phyloP scores from a whole-genome alignment of 2,113 vertebrate genomes.

The Psilopsiagon aurifrons region DNA sequence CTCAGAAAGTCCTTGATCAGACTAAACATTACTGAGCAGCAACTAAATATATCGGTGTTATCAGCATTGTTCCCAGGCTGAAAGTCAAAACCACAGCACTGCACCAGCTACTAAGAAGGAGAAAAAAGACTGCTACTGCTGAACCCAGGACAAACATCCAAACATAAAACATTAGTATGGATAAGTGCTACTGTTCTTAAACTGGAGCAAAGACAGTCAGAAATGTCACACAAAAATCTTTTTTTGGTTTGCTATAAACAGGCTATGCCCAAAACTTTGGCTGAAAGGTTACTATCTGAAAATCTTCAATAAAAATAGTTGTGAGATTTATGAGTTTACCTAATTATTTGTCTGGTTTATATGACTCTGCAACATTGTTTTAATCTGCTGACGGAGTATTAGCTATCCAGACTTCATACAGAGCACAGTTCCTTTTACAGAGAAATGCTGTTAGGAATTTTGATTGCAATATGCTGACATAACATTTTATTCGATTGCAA shows the following conservation, averaged over 20 bases:
- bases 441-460: neutral
- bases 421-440: neutral
- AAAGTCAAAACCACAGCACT: too few species aligned
- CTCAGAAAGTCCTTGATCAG: too few species aligned
- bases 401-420: neutral
- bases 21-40: too few species aligned
- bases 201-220: neutral
- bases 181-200: neutral
- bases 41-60: too few species aligned
- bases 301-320: neutral
- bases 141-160: neutral
- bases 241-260: neutral
- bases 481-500: neutral
- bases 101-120: too few species aligned
- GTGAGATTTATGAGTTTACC: neutral
- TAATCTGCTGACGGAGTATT: neutral
- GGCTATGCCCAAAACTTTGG: accelerated
- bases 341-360: neutral
- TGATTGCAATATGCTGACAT: neutral
- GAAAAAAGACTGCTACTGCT: too few species aligned
- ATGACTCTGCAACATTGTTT: neutral
- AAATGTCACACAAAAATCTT: neutral
- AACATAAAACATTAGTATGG: neutral
- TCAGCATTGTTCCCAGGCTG: too few species aligned
- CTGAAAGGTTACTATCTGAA: neutral